Evolutionary conservation across 2,888 invertebrate genomes (phyloP).

Genomic region (Brassicogethes aeneus): DNA sequence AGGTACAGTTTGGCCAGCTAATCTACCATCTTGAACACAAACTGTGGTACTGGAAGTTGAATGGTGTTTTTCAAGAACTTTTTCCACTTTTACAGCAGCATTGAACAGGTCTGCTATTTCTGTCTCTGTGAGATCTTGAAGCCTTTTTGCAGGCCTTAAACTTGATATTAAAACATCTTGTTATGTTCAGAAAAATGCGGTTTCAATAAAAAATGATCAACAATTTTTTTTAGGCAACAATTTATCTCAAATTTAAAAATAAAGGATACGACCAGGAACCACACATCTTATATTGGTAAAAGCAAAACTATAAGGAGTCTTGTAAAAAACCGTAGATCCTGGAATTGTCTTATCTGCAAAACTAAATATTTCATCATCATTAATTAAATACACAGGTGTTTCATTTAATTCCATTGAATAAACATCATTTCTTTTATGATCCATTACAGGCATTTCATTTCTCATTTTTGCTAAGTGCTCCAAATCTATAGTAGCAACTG

Average conservation of each 20-base stretch:
- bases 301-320: conserved; percentile 60
- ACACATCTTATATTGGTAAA: conserved; percentile 87
- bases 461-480: conserved; percentile 53
- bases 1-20: conserved; percentile 82
- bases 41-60: conserved; percentile 61
- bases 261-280: conserved; percentile 59
- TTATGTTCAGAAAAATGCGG: conserved; percentile 1
- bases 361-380: conserved; percentile 33
- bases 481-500: conserved; percentile 63
- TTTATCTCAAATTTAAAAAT: neutral
- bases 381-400: conserved; percentile 16
- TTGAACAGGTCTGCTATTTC: conserved; percentile 72
- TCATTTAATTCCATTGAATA: conserved; percentile 37
- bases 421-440: conserved; percentile 68
- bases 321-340: conserved; percentile 60
- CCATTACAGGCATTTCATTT: conserved; percentile 78
- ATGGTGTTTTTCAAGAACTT: conserved; percentile 60
- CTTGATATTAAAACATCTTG: conserved; percentile 71
- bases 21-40: conserved; percentile 76
- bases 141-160: conserved; percentile 50
- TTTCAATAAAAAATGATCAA: neutral
- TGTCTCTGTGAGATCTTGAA: conserved; percentile 54
- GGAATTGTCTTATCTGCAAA: conserved; percentile 55
- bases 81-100: conserved; percentile 53
- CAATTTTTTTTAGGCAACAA: neutral